phyloP scores from a whole-genome alignment of 2,113 vertebrate genomes.

The Eidolon helvum region DNA sequence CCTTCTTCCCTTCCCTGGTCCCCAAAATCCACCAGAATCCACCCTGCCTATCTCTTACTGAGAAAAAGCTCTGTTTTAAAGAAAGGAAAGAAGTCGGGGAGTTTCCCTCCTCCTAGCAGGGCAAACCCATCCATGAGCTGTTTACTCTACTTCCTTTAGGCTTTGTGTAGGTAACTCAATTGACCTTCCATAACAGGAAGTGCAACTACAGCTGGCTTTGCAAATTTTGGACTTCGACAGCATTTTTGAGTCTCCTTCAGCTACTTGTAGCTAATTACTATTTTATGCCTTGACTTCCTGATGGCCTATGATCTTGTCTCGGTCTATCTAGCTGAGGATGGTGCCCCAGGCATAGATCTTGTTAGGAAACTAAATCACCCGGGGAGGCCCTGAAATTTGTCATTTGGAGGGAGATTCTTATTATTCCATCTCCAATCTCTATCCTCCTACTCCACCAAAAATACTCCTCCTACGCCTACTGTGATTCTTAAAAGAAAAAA shows the following conservation, averaged over 20 bases:
- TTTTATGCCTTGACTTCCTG: conserved; percentile 40
- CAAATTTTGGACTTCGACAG: conserved; percentile 58
- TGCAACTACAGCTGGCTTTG: conserved; percentile 8
- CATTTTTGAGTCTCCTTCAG: conserved; percentile 21
- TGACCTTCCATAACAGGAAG: conserved; percentile 14
- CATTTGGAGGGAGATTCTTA: conserved; percentile 41
- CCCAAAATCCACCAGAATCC: background rate
- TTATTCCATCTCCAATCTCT: conserved; percentile 2
- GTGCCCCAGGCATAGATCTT: conserved; percentile 30
- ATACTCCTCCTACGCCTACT: background rate
- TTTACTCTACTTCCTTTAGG: background rate
- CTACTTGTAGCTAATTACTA: conserved; percentile 62
- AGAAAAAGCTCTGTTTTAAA: background rate
- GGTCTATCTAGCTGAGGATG: conserved; percentile 41
- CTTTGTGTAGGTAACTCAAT: conserved; percentile 14
- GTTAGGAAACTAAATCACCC: conserved; percentile 47
- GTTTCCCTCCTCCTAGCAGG: background rate
- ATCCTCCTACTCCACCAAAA: background rate
- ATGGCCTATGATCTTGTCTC: conserved; percentile 47
- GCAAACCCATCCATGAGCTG: background rate
- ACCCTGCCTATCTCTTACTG: background rate
- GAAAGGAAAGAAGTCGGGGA: background rate
- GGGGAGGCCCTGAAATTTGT: conserved; percentile 33
- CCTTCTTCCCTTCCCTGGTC: background rate
- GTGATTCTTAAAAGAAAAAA: background rate